These are phyloP conservation scores for Hydractinia symbiolongicarpus DNA, from an alignment of 30 jellyfish, hydroid and myxozoan genomes.

Conservation along the genomic window DNA sequence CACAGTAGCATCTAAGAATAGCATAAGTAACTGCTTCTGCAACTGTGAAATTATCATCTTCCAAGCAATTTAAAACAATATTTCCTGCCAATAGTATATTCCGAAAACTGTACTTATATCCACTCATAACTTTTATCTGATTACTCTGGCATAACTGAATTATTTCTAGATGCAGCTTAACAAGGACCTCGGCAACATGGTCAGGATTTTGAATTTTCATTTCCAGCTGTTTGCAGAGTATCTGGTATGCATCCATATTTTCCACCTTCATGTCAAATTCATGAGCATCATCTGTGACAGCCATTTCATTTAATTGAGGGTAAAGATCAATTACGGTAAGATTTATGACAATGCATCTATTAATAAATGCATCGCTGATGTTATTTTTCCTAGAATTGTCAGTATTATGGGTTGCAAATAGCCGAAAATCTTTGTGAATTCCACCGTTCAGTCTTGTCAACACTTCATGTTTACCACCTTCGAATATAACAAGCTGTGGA, in stretches of 20 bases:
- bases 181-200: neutral
- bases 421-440: slow-evolving; percentile 5
- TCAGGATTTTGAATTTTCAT: neutral
- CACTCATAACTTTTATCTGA: slow-evolving; percentile 3
- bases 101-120: slow-evolving; percentile 1
- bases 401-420: slow-evolving; percentile 4
- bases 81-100: neutral
- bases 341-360: slow-evolving; percentile 14
- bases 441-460: neutral
- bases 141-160: neutral
- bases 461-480: slow-evolving; percentile 11
- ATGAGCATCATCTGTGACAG: neutral
- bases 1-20: neutral
- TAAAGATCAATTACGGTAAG: neutral
- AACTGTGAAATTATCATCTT: neutral
- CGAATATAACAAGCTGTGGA: slow-evolving; percentile 2
- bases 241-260: neutral
- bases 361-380: slow-evolving; percentile 10
- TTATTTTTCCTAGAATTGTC: neutral
- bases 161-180: neutral
- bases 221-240: neutral
- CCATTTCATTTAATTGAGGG: neutral
- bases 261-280: neutral
- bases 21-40: slow-evolving; percentile 10
- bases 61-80: neutral